These are phyloP conservation scores for Mamestra configurata DNA, from an alignment of 1,140 invertebrate species.

Conservation along the genomic window DNA sequence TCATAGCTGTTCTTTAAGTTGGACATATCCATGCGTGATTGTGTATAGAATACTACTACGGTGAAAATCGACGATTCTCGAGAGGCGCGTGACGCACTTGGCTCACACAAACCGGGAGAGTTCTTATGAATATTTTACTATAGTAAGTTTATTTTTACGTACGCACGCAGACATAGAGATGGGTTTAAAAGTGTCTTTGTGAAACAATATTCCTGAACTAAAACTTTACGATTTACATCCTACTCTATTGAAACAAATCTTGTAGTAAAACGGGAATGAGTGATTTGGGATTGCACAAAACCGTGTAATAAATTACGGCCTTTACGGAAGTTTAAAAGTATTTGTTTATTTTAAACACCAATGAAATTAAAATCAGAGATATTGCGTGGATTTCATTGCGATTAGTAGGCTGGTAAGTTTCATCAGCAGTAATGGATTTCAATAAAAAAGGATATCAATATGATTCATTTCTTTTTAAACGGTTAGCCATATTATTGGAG, in stretches of 20 bases:
- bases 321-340: neutral
- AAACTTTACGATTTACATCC: constrained; percentile 18
- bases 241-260: constrained; percentile 15
- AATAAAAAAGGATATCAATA: neutral
- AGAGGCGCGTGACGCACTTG: constrained; percentile 55
- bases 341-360: constrained; percentile 11
- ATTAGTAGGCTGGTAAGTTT: neutral
- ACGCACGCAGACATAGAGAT: neutral
- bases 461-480: constrained; percentile 19
- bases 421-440: neutral
- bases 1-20: neutral
- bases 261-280: neutral
- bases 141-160: constrained; percentile 39
- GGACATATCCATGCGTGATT: neutral
- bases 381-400: neutral
- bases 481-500: neutral
- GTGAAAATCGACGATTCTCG: neutral
- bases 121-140: constrained; percentile 22
- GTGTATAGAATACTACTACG: neutral
- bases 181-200: constrained; percentile 18
- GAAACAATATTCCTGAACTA: neutral
- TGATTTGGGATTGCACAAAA: constrained; percentile 3
- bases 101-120: constrained; percentile 34
- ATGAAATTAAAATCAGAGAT: neutral
- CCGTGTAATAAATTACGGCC: neutral